These are phyloP conservation scores for Apis florea DNA, from an alignment of 1,140 invertebrate species.

Conservation along the genomic window DNA sequence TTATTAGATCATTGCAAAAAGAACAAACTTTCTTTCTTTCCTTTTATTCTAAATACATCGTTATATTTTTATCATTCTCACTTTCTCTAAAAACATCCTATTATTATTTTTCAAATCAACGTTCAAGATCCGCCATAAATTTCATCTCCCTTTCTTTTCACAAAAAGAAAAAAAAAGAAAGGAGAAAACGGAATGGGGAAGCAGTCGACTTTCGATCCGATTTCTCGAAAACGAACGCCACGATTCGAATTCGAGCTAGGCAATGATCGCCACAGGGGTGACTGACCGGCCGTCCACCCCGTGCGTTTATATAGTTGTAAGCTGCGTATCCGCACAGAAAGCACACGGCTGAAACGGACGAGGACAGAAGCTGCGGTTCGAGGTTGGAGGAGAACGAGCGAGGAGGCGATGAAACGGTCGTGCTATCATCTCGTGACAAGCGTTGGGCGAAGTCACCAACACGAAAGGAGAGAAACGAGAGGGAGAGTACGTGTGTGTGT, in stretches of 20 bases:
- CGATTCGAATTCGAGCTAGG: background rate
- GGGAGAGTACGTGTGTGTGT: background rate
- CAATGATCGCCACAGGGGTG: slow-evolving; percentile 48
- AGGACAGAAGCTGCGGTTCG: too few species aligned
- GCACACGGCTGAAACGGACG: background rate
- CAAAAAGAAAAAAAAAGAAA: background rate
- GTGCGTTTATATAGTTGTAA: slow-evolving; percentile 60
- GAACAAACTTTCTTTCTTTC: too few species aligned
- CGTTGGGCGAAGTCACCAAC: background rate
- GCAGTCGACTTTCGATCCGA: background rate
- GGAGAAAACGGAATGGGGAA: too few species aligned
- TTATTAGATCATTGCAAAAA: background rate
- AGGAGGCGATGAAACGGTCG: background rate
- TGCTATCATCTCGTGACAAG: slow-evolving; percentile 44
- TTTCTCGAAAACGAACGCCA: background rate
- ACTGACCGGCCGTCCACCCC: slow-evolving; percentile 71
- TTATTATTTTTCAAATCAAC: too few species aligned
- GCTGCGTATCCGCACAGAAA: background rate
- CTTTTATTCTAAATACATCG: too few species aligned
- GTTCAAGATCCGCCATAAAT: too few species aligned
- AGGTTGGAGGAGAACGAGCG: too few species aligned
- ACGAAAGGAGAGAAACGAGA: background rate
- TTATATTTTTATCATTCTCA: background rate
- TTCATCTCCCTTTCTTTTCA: too few species aligned
- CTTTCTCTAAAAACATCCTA: too few species aligned